Base-by-base conservation (phyloP, 2,113 vertebrate genomes). In the Tachuris rubrigastra region DNA sequence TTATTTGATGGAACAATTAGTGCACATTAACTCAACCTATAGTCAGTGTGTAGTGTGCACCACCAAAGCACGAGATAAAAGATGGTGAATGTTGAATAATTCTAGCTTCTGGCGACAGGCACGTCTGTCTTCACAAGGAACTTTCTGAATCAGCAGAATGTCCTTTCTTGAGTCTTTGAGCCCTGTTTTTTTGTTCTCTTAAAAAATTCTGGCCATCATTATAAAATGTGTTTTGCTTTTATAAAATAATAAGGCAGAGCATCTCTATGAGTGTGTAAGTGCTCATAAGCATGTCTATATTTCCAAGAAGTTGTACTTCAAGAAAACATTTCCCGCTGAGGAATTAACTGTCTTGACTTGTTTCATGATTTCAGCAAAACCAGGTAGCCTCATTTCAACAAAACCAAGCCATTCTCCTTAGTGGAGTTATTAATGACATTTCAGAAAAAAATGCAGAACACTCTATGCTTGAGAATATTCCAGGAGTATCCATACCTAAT, bases 401-500 rank as follows among this genome's bases (percentile, higher is more conserved):
- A 94, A 87, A 93, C 60, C 46, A 41, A 93, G 31, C 50, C 59
- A 35, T 93, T 84, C 69, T 82, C 17, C 37, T 75, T 49, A 81
- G 60, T 44, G 44, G 31, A 87, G 44, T 89, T 94, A 89, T 33
- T 85, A 74, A 72, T 93, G 91, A 75, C 22, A 3, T 82, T 89
- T 95, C 87, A 94, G 84, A 82, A 83, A 93, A 91, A 84, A 94
- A 91, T 76, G 81, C 49, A 89, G 67, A 94, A 42, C 46, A 82
- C 46, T 37, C 74, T 62, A 53, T 72, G 69, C 74, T 71, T 91
- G 94, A 93, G 85, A 85, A 69, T 82, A 79, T 59, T 89, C 66
- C 84, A 68, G 28, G 73, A 96, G 58, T 94, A 95, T 89, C 91
- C 93, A 82, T 56, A 82, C 41, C 37, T 87, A 95, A 85, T 96